Evolutionary conservation across 2,888 invertebrate genomes (phyloP).

Genomic region (Subacronicta megacephala): DNA sequence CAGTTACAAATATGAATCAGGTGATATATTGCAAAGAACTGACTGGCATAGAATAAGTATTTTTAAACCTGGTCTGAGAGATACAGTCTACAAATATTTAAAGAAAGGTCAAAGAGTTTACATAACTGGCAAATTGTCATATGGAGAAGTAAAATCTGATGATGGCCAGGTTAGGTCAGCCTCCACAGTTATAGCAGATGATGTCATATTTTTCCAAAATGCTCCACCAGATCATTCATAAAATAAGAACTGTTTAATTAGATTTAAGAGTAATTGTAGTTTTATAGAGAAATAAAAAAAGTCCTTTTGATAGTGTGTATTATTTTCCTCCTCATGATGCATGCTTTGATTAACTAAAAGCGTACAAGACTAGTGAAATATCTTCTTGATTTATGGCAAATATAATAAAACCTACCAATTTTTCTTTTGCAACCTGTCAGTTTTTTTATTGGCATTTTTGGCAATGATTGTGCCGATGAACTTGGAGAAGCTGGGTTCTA

Average conservation of each 20-base stretch:
- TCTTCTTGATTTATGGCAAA: too few relatives aligned
- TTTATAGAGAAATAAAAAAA: slow-evolving; percentile 21
- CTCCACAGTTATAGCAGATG: slow-evolving; percentile 96
- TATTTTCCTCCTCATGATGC: not conserved
- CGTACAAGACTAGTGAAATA: too few relatives aligned
- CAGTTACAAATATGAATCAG: slow-evolving; percentile 94
- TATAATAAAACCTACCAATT: too few relatives aligned
- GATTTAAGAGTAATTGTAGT: slow-evolving; percentile 53
- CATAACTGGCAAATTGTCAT: slow-evolving; percentile 94
- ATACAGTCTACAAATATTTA: slow-evolving; percentile 93
- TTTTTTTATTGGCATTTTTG: too few relatives aligned
- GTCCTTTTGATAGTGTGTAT: not conserved
- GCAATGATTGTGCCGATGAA: too few relatives aligned
- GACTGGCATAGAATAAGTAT: slow-evolving; percentile 98
- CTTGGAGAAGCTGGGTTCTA: too few relatives aligned
- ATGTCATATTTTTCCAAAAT: slow-evolving; percentile 94
- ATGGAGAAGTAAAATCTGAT: slow-evolving; percentile 95
- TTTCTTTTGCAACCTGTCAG: too few relatives aligned
- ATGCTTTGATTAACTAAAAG: too few relatives aligned
- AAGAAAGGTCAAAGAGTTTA: slow-evolving; percentile 96
- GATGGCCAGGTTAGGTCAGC: slow-evolving; percentile 92
- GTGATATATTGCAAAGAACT: slow-evolving; percentile 95
- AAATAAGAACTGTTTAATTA: slow-evolving; percentile 48
- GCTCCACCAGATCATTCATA: slow-evolving; percentile 59
- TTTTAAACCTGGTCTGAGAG: slow-evolving; percentile 95